These are phyloP conservation scores for Galeopterus variegatus DNA, from an alignment of 2,113 vertebrate species.

Conservation along the genomic window DNA sequence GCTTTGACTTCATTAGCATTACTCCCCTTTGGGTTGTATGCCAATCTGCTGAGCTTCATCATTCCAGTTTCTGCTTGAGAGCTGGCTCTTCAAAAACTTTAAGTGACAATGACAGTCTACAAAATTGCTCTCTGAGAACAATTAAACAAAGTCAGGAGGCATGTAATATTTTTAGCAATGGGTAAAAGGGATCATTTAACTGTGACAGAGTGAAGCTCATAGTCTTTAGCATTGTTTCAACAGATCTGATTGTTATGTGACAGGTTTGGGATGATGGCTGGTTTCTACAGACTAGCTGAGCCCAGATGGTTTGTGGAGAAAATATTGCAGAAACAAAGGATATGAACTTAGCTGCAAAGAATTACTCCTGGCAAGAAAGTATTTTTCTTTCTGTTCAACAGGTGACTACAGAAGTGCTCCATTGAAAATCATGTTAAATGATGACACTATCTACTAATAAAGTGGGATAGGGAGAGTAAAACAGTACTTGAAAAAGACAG, in stretches of 20 bases:
- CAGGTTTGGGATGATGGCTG: constrained; percentile 31
- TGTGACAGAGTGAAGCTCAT: constrained; percentile 74
- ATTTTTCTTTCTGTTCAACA: constrained; percentile 56
- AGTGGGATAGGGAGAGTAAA: background rate
- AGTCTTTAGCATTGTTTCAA: constrained; percentile 66
- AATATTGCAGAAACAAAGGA: background rate
- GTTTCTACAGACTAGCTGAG: constrained; percentile 56
- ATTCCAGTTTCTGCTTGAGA: constrained; percentile 74
- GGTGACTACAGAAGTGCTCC: background rate
- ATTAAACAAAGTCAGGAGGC: constrained; percentile 83
- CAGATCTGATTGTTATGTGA: constrained; percentile 70
- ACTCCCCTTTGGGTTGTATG: constrained; percentile 26
- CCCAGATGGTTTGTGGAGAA: constrained; percentile 29
- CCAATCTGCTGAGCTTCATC: constrained; percentile 67
- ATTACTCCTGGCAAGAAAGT: constrained; percentile 43
- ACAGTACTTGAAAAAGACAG: background rate
- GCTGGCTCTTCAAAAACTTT: constrained; percentile 73
- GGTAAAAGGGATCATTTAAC: constrained; percentile 81
- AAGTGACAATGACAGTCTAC: constrained; percentile 80
- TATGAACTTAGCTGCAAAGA: background rate
- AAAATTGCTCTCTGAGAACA: constrained; percentile 81
- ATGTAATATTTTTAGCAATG: constrained; percentile 83
- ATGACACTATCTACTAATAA: background rate
- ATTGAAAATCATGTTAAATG: constrained; percentile 28
- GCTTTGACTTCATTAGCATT: background rate